Evolutionary conservation across 1,140 invertebrate species (phyloP), one percentile per base, ranked within the genome.

Genomic region (Drosophila nebulosa): DNA sequence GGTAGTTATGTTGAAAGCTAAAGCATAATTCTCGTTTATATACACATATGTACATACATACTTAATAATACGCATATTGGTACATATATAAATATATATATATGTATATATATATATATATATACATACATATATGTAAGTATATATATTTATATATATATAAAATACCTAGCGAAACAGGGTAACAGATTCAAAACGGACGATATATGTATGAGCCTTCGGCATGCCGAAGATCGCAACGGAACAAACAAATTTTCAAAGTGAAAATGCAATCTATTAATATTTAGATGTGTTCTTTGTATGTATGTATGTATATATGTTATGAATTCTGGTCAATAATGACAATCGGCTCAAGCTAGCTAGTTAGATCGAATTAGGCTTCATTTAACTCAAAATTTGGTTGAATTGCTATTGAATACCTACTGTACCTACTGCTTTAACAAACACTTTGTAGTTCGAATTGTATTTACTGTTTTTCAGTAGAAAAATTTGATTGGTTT

Each of bases 1-100:
- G 69, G 69, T 58, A 67, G 64, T 67, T 72, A 61, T 62, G 64
- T 71, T 35, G 30, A 64, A 59, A 55, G 35, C 14, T 46, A 64
- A 21, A 65, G 26, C 22, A 59, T 64, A 63, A 46, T 63, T 61
- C 39, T 21, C 24, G 22, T 46, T 39, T 61, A 46, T 26, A 61
- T 61, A 46, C 50, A 30, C 22, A 68, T 60, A 58, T 58, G 27
- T 58, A 53, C 24, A 22, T 51, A 35, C 42, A 30, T 62, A 53
- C 16, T 12, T 51, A 35, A 26, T 18, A 51, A 52, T 32, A 21
- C 42, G 12, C 16, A 62, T 10, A 16, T 10, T n/a, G 18, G 46
- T 62, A 52, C 27, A 39, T 39, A 58, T 14, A 35, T 21, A 27
- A 21, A 39, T 39, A 42, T 42, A 42, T 42, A 42, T 42, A 42